A percentile compares a stretch with the other conserved stretches of the same genome.
Conservation (phyloP, 2,888 invertebrate genomes). For the Ichneumoninae sp. region DNA sequence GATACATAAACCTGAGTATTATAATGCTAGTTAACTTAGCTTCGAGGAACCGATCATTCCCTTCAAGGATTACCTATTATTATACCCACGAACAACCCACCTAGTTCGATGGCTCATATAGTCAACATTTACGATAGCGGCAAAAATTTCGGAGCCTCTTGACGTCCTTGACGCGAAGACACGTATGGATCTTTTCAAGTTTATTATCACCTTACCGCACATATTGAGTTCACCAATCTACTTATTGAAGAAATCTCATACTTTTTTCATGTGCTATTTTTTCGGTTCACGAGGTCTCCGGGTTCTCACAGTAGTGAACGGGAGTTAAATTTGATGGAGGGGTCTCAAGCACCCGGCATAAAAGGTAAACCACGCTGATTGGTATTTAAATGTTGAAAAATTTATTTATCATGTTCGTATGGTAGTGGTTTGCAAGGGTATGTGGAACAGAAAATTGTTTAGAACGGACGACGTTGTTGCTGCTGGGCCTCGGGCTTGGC, state of each 20-base stretch:
- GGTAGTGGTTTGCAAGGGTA: not conserved
- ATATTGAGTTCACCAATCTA: not conserved
- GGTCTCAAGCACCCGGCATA: not conserved
- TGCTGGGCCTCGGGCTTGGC: slow-evolving; percentile 65
- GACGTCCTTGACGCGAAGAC: not conserved
- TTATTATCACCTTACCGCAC: not conserved
- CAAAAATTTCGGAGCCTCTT: not conserved
- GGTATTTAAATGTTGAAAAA: not conserved
- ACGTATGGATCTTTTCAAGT: not conserved
- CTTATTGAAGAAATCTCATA: not conserved
- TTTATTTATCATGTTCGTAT: not conserved
- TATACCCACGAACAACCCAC: not conserved
- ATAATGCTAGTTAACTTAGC: not conserved
- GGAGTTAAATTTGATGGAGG: too few relatives aligned
- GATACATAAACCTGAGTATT: not conserved
- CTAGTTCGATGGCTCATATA: not conserved
- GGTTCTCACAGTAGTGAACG: too few relatives aligned
- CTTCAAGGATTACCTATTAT: not conserved
- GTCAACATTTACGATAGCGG: not conserved
- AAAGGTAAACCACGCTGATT: not conserved
- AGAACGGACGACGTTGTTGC: slow-evolving; percentile 30
- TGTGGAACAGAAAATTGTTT: not conserved
- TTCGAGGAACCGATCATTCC: not conserved
- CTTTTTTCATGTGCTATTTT: too few relatives aligned
- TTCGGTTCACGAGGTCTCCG: too few relatives aligned